Base-by-base conservation (phyloP, 2,888 invertebrate species). In the Hipparchia semele region DNA sequence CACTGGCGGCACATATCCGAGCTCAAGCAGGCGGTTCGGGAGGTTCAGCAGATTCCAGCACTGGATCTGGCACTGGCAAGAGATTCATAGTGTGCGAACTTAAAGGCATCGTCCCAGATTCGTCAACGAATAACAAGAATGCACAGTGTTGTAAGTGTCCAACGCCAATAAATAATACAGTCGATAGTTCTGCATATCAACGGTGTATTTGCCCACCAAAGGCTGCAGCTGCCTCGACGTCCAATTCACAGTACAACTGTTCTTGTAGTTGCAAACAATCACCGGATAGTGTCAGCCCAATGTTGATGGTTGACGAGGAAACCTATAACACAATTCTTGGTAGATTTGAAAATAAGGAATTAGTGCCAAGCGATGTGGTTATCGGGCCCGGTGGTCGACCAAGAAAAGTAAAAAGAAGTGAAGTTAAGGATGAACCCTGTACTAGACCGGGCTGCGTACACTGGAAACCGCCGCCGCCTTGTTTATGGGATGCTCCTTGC, bases 71-170 rank as follows among this genome's bases (percentile, higher is more conserved):
- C 56, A 77, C 84, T 46, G 89, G 90, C 76, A 92, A 90, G 78
- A 84, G 87, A 78, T 94, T 94, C 77, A 93, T 93, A 60, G 91
- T 94, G 65, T 94, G 94, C 77, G 93, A 94, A 83, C 82, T 93
- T 58, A 92, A 92, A 77, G 89, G 90, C 64, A 86, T 91, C 54
- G 73, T 86, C 33, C 89, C 90, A 10, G 87, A 87, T 69, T 79
- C 79, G 53, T 77, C 84, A 6, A 59, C 82, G 58, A 84, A 84
- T 71, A 84, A 83, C 71, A 83, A 82, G 76, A 78, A 80, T 66
- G 87, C 84, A 75, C 88, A 89, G 82, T 91, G 91, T 81, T 91
- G 92, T 92, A 91, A 91, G 91, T 92, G 87, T 81, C 81, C 83
- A 56, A 51, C 71, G 67, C 76, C 69, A 71, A 23, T 71, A 68